These are phyloP conservation scores for Nowickia ferox DNA, from an alignment of 2,888 invertebrate genomes.

Conservation along the genomic window DNA sequence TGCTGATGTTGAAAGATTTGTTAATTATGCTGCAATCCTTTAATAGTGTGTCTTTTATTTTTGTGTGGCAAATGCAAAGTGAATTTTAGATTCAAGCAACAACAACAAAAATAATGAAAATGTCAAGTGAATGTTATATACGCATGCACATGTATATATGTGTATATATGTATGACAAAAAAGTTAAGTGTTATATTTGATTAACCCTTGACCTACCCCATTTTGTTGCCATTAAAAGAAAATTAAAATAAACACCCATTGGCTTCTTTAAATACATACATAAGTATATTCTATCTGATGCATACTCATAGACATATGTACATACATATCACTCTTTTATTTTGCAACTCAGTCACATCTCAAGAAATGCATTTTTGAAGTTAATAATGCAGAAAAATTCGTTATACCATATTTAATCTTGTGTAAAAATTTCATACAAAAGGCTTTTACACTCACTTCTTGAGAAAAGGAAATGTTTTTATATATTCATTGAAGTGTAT, in stretches of 20 bases:
- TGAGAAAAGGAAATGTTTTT: too few species aligned
- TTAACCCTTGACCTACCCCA: conserved; percentile 66
- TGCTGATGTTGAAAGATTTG: not conserved
- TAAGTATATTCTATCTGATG: not conserved
- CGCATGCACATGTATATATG: not conserved
- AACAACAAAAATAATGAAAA: conserved; percentile 21
- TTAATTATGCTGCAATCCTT: conserved; percentile 47
- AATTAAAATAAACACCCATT: not conserved
- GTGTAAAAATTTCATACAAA: too few species aligned
- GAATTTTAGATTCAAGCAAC: conserved; percentile 1
- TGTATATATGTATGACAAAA: not conserved
- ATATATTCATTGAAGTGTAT: too few species aligned
- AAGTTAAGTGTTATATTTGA: conserved; percentile 26
- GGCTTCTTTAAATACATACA: not conserved
- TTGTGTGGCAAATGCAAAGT: not conserved
- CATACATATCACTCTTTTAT: too few species aligned
- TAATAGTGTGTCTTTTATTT: not conserved
- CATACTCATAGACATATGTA: not conserved
- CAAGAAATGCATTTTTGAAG: too few species aligned
- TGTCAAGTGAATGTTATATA: conserved; percentile 31
- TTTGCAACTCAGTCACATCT: too few species aligned
- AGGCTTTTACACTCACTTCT: too few species aligned
- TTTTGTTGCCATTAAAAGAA: conserved; percentile 4
- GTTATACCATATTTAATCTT: too few species aligned
- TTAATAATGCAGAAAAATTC: too few species aligned